Evolutionary conservation across 2,797 vertebrate genomes (phyloP), one percentile per base, ranked within the genome.

Genomic region (Ibycter americanus): DNA sequence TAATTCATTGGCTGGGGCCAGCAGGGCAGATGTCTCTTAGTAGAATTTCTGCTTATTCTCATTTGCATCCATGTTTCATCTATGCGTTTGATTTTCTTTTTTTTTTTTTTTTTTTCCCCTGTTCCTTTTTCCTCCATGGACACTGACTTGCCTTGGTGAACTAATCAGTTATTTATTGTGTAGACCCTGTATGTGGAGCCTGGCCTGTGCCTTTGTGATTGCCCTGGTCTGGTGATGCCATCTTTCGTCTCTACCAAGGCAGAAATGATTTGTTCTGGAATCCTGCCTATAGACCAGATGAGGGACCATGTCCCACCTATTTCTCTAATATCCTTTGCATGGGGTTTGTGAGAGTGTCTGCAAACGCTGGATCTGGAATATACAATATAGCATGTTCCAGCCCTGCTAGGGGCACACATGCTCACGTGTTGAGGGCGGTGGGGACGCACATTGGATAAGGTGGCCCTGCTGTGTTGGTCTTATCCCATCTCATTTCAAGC

Each of bases 191-290:
- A 98, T 31, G 99, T 99, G 97, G 99, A 99, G 73, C 98, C 99
- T 21, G 98, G 97, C 59, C 98, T 99, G 51, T 99, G 99, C 96
- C 98, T 99, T 8, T 99, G 99, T 89, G 99, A 99, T 98, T 99
- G 99, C 88, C 99, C 99, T 0, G 99, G 99, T 83, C 98, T 99
- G 87, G 99, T 99, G 97, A 99, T 99, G 99, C 99, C 99, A 4
- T 99, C 99, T 51, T 99, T 99, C 21, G 98, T 99, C 95, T 99
- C 99, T n/a, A 99, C 99, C 80, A 99, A 99, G 98, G 99, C 99
- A 15, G 99, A 99, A 97, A 99, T 99, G 99, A 99, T 98, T 94
- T 99, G 99, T 97, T 98, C 86, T 63, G 99, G 99, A 87, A 99
- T 99, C 97, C 97, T 99, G 59, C 98, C 99, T 34, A 99, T 99